These are phyloP conservation scores for Drosophila fulvimacula DNA, from an alignment of 2,888 invertebrate species.

Conservation along the genomic window DNA sequence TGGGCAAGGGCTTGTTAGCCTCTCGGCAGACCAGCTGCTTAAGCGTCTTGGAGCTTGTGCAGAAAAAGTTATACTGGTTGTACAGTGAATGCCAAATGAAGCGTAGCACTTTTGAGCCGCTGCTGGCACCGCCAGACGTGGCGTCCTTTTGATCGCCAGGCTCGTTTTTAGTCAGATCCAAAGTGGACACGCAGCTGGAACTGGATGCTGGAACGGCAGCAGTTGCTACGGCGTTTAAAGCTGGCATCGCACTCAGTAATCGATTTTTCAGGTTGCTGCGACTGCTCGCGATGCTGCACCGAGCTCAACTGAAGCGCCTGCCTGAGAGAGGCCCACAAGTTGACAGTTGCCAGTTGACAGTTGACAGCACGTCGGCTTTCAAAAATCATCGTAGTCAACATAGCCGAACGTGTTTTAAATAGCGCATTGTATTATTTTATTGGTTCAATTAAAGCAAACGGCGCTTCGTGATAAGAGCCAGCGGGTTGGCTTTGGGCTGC, in stretches of 20 bases:
- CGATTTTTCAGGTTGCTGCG: conserved; percentile 31
- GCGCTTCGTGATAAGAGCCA: conserved; percentile 60
- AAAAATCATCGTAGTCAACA: conserved; percentile 58
- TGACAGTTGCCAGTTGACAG: conserved; percentile 56
- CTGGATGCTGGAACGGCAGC: conserved; percentile 33
- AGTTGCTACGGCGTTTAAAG: conserved; percentile 26
- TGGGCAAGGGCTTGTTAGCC: conserved; percentile 79
- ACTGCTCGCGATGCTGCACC: conserved; percentile 64
- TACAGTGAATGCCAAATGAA: conserved; percentile 80
- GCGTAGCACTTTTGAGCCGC: conserved; percentile 72
- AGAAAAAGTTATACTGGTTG: conserved; percentile 73
- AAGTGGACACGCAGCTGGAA: conserved; percentile 61
- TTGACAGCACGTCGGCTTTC: conserved; percentile 41
- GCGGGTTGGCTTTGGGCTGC: conserved; percentile 28
- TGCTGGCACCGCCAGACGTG: conserved; percentile 38
- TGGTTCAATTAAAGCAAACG: conserved; percentile 78
- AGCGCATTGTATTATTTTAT: conserved; percentile 78
- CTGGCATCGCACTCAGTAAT: conserved; percentile 44
- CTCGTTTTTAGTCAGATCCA: conserved; percentile 59
- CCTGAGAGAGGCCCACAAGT: conserved; percentile 51
- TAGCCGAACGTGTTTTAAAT: conserved; percentile 65
- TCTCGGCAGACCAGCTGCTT: conserved; percentile 72
- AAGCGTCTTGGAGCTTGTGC: conserved; percentile 61
- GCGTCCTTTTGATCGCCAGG: conserved; percentile 36
- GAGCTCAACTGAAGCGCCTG: conserved; percentile 58